Base-by-base conservation (phyloP, 2,113 vertebrate species). In the Cathartes aura region DNA sequence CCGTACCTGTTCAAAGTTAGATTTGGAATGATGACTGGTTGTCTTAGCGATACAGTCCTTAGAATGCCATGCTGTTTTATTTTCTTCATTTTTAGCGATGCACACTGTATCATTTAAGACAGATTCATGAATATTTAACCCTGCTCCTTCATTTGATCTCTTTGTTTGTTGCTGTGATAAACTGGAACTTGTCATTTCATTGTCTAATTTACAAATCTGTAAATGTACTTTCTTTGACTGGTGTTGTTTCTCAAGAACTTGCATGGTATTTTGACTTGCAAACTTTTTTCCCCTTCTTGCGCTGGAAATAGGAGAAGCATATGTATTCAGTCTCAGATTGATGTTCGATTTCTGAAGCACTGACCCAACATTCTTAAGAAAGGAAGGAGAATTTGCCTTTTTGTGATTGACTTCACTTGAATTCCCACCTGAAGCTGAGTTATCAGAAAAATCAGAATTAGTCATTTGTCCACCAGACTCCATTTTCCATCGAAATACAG, bases 1-100 rank as follows among this genome's bases (percentile, higher is more conserved):
- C 68, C 10, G 15, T 96, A 98, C 98, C 98, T 98, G 97, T 74
- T 90, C 87, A 64, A 82, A 85, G 82, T 36, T 79, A 50, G 53
- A 42, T 23, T 76, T 93, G 58, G 47, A 67, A 23, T 12, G 53
- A 56, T 2, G 40, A 87, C 24, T 43, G 27, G 9, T 5, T 72
- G 78, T 53, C 75, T 15, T 60, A 40, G 53, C 3, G 10, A 53
- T 36, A 24, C 6, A 60, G 27, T 72, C 59, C 93, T 83, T 58
- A 30, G 75, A 87, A 60, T 50, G 43, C 40, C 58, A 80, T 4
- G 62, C 48, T 70, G 96, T 80, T 80, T 67, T 92, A 56, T 62
- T 22, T 63, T 55, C 67, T 40, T 96, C 82, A 45, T 45, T 92
- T 85, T 87, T 95, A 72, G 70, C 1, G 2, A 42, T 48, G 34